Evolutionary conservation across 2,888 invertebrate species (phyloP), one percentile per base, ranked within the genome.

Genomic region (Ganaspis brasiliensis): DNA sequence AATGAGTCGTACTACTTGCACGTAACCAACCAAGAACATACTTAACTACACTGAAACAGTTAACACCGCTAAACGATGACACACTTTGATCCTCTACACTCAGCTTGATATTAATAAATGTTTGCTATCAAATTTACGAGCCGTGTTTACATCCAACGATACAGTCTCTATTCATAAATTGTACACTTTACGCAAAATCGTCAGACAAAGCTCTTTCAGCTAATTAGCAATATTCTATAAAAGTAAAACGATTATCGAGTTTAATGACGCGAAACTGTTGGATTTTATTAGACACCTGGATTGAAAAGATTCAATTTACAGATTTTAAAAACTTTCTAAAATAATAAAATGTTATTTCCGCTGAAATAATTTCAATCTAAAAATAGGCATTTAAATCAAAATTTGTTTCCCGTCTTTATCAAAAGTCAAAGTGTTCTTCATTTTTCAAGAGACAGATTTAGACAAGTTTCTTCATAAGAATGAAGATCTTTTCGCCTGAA

Each of bases 51-150:
- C 40, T 67, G 45, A n/a, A 67, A 67, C 67, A 67, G 45, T 67
- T 67, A 67, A 67, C 40, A 67, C 40, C 24, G n/a, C 24, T 67
- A 67, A 52, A 67, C 24, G 67, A 67, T 67, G 67, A 67, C 67
- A 45, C 67, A 67, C 67, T 67, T 67, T 40, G 67, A 67, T 67
- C 37, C 40, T 61, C 19, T 14, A 10, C 61, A 35, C 37, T 21
- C 21, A 14, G 19, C 24, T 61, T 19, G 10, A 67, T 21, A 45
- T 45, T 67, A 67, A 26, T 67, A 67, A 24, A 67, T 45, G 67
- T 67, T 67, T 9, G n/a, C n/a, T 3, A 40, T 24, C 21, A 26
- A 45, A 45, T 45, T 67, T 45, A 67, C n/a, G 40, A 67, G 8
- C 45, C 9, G 12, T 16, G 24, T 63, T 45, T 9, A 45, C 45